A percentile compares a stretch with the other conserved stretches of the same genome.
Evolutionary conservation across 2,113 vertebrate species (phyloP).

Genomic region (Alethe castanea): DNA sequence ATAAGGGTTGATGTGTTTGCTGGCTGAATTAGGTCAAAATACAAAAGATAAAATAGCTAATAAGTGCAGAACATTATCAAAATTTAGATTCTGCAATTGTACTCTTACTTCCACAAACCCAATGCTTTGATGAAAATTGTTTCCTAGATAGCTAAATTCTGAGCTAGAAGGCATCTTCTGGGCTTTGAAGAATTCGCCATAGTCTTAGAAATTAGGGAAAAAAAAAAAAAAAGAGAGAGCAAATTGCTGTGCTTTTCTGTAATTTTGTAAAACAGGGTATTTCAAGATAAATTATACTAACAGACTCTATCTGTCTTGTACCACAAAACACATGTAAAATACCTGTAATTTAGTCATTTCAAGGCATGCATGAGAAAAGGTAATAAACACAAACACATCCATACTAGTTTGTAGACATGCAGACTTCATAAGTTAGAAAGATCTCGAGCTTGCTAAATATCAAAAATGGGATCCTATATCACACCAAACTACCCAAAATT

Average conservation of each 20-base stretch:
- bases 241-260: constrained; percentile 97
- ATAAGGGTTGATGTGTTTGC: constrained; percentile 66
- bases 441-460: constrained; percentile 71
- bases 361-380: constrained; percentile 73
- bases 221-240: constrained; percentile 72
- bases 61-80: constrained; percentile 77
- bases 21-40: constrained; percentile 77
- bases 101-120: constrained; percentile 69
- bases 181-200: constrained; percentile 89
- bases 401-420: constrained; percentile 74
- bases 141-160: constrained; percentile 82
- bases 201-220: constrained; percentile 76
- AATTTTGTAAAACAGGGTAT: constrained; percentile 85
- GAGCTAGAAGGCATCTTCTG: constrained; percentile 80
- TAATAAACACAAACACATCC: constrained; percentile 80
- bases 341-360: constrained; percentile 85
- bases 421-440: constrained; percentile 74
- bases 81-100: constrained; percentile 76
- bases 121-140: constrained; percentile 83
- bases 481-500: constrained; percentile 77
- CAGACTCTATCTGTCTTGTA: constrained; percentile 80
- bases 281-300: constrained; percentile 93
- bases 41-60: constrained; percentile 80
- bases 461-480: constrained; percentile 67
- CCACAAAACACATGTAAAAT: constrained; percentile 86